phyloP scores from a whole-genome alignment of 30 jellyfish, hydroid and myxozoan species.

The Hydractinia symbiolongicarpus region DNA sequence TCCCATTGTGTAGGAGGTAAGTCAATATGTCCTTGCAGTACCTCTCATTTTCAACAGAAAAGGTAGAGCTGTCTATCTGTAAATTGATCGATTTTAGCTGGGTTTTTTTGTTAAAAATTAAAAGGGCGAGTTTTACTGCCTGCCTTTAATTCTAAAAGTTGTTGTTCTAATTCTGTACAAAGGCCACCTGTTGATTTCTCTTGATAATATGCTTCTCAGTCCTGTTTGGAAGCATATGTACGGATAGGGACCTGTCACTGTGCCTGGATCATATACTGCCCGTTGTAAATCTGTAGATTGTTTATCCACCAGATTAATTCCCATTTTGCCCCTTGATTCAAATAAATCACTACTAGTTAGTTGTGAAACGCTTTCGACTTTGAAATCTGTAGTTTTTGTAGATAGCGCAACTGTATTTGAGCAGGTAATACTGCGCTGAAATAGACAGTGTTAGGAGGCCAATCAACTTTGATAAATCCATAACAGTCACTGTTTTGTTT shows the following conservation, averaged over 20 bases:
- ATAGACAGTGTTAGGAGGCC: background rate
- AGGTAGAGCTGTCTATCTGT: constrained; percentile 20
- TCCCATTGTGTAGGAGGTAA: constrained; percentile 24
- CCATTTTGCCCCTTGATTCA: background rate
- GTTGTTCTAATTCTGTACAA: background rate
- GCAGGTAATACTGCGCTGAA: constrained; percentile 15
- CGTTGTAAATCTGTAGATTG: constrained; percentile 1
- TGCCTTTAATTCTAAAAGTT: constrained; percentile 12
- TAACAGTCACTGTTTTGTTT: background rate
- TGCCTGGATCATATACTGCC: background rate
- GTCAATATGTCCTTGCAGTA: constrained; percentile 21
- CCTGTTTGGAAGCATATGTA: constrained; percentile 23
- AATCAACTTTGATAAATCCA: constrained; percentile 3
- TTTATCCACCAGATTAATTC: constrained; percentile 22
- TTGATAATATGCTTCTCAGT: constrained; percentile 10
- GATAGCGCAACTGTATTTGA: background rate
- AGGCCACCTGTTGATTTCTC: background rate
- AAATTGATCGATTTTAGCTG: background rate
- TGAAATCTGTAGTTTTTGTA: constrained; percentile 4
- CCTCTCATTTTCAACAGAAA: background rate
- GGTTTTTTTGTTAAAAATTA: background rate
- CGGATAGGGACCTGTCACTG: background rate
- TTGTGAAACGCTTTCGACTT: background rate
- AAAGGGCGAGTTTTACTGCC: constrained; percentile 20
- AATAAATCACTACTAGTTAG: background rate